These are phyloP conservation scores for Drosophila macrospina DNA, from an alignment of 2,888 invertebrate genomes.

Conservation along the genomic window DNA sequence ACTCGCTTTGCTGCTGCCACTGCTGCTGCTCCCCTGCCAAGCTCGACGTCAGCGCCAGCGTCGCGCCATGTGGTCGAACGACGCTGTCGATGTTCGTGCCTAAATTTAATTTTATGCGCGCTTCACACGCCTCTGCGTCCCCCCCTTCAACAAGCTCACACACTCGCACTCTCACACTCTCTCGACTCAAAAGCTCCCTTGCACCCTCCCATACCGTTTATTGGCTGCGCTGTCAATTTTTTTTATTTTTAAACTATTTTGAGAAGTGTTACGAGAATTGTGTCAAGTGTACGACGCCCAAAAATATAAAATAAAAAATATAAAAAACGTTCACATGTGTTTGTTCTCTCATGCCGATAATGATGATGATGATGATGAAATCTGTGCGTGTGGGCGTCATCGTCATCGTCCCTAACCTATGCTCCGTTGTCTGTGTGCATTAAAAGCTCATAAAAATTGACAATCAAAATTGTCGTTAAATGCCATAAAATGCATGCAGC, in stretches of 20 bases:
- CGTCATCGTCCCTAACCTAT: constrained; percentile 43
- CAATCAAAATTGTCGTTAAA: constrained; percentile 64
- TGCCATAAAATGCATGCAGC: constrained; percentile 50
- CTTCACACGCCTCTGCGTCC: constrained; percentile 56
- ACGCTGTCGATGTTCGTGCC: constrained; percentile 55
- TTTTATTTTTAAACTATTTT: constrained; percentile 72
- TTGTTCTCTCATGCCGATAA: constrained; percentile 4
- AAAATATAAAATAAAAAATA: constrained; percentile 36
- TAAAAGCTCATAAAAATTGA: constrained; percentile 60
- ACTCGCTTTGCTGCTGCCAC: not conserved
- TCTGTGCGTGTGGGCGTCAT: constrained; percentile 52
- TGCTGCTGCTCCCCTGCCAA: constrained; percentile 65
- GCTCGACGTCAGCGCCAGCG: constrained; percentile 46
- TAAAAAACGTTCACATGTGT: constrained; percentile 36
- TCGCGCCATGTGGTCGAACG: constrained; percentile 63
- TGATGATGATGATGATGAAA: constrained; percentile 47
- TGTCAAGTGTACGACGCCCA: constrained; percentile 76
- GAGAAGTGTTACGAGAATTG: constrained; percentile 64
- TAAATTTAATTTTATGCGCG: constrained; percentile 79
- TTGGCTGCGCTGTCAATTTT: constrained; percentile 60
- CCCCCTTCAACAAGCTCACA: not conserved
- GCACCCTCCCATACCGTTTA: constrained; percentile 45
- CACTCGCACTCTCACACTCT: constrained; percentile 3
- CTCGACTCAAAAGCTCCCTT: constrained; percentile 13
- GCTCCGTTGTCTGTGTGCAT: constrained; percentile 31